Evolutionary conservation across 2,113 vertebrate species (phyloP), one percentile per base, ranked within the genome.

Genomic region (Oxygymnocypris stewartii): DNA sequence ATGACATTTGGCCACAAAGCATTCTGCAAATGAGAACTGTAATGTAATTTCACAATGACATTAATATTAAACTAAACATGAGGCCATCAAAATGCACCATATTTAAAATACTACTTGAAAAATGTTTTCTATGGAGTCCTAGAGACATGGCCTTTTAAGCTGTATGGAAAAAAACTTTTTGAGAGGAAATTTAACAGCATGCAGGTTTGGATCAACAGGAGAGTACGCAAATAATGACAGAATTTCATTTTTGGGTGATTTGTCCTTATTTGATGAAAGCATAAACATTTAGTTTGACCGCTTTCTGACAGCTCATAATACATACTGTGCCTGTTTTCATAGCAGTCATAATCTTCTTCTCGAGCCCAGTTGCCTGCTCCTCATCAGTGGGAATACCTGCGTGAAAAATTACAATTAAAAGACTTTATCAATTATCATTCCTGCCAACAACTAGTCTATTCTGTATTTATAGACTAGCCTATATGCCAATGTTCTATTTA

Each of bases 291-390:
- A 14, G 40, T 49, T 14, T 82, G 54, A 73, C 35, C n/a, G 6
- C 9, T 42, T 73, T 49, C 6, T 59, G 13, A n/a, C 16, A 9
- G 23, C 25, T 18, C 16, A 13, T 14, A 14, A 31, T 35, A 84
- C 94, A 89, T 87, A 97, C 96, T 92, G 87, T 8, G 20, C 96
- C 96, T 2, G 95, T 93, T 82, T 92, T 92, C 25, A 91, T 18
- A 10, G 96, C 94, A 2, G 88, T 88, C 94, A 97, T 86, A 69
- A 96, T 85, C 51, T 93, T 92, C 87, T 94, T 95, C 91, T 97
- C 96, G 91, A 97, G 0, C 0, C 97, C 96, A 0, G 96, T 97
- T 0, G 96, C 96, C 86, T 97, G 96, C 13, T 97, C 95, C 2
- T 97, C 95, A 65, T 97, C 95, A 14, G 91, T 96, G 76, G 97